A percentile compares a stretch with the other conserved stretches of the same genome.
phyloP scores from a whole-genome alignment of 2,888 invertebrate genomes.

The Adela reaumurella region DNA sequence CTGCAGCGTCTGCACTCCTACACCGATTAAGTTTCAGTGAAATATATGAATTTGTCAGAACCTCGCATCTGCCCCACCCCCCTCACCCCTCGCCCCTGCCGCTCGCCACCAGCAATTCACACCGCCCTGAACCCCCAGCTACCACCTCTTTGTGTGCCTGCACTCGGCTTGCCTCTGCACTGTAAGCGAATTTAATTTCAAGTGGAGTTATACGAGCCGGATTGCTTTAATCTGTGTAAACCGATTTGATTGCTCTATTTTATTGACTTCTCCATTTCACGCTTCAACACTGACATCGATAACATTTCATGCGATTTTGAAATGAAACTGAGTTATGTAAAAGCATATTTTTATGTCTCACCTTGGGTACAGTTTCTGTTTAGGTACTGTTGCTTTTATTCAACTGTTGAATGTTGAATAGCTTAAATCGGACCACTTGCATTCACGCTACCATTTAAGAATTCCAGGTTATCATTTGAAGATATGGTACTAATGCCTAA shows the following conservation, averaged over 20 bases:
- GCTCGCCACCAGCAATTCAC: background rate
- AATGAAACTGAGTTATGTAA: no score
- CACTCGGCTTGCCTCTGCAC: background rate
- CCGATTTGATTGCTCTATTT: background rate
- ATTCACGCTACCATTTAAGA: no score
- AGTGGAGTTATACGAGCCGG: background rate
- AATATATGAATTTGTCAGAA: background rate
- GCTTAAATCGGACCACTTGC: no score
- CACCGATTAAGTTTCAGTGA: background rate
- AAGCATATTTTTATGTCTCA: no score
- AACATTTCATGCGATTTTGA: no score
- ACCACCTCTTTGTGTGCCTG: background rate
- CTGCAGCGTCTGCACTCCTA: background rate
- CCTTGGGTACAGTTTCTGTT: no score
- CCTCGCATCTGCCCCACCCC: background rate
- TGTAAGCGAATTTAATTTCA: background rate
- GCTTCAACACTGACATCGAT: no score
- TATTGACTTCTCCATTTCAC: no score
- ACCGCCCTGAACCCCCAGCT: background rate
- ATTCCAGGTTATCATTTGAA: no score
- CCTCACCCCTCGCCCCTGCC: background rate
- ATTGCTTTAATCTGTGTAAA: background rate
- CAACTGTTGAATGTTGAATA: no score
- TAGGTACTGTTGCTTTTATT: no score
- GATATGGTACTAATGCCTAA: no score